Base-by-base conservation (phyloP, 2,113 vertebrate species). In the Microcebus jonahi region DNA sequence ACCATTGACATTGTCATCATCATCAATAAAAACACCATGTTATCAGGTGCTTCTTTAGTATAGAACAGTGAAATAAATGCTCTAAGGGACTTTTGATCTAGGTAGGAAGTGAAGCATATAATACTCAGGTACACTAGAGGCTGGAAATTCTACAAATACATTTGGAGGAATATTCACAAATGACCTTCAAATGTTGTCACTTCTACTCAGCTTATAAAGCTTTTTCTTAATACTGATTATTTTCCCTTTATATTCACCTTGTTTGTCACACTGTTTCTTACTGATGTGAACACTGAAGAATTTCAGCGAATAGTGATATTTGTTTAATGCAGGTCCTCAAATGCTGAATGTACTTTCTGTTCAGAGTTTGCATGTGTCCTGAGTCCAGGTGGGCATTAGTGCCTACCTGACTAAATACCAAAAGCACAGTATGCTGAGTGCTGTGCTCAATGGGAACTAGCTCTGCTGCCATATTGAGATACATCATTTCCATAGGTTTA, bases 21-120 rank as follows among this genome's bases (percentile, higher is more conserved):
- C 79, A 83, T 42, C 31, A 91, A 55, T 75, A 86, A 88, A 87
- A 95, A 53, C 12, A 59, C 53, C 45, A 67, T 34, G 12, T 82
- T 88, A n/a, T 17, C 18, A 76, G 71, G 86, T 20, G 18, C 6
- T 48, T n/a, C 18, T 59, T 97, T 14, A n/a, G 9, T 11, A 39
- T 6, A 93, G 13, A 71, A 53, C 31, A 90, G 18, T 34, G 13
- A 91, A 91, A 65, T 86, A 45, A 76, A 36, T 63, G 15, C 11
- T 68, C 1, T 59, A 71, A 57, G 34, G 34, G 13, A n/a, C 25
- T 94, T 92, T 86, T 57, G 14, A 91, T 85, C n/a, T 55, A 53
- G 53, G 73, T 25, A 36, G 65, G 3, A 80, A 29, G 12, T 91
- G 57, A 65, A 65, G 5, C 34, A 39, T 68, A 15, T 70, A 86